Base-by-base conservation (phyloP, 2,888 invertebrate species). In the Unio delphinus region DNA sequence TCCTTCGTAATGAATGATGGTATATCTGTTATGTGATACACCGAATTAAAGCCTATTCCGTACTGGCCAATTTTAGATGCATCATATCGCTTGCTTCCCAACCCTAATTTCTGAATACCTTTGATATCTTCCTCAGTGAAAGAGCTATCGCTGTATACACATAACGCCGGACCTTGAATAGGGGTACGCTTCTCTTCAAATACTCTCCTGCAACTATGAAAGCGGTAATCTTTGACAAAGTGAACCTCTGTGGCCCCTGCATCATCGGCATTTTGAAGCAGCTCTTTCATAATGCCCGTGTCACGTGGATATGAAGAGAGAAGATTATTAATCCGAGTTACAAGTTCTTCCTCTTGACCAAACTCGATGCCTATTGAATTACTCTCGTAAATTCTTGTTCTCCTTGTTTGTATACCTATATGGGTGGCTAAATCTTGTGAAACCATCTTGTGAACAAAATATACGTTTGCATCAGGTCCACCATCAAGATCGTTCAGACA, bases 211-310 rank as follows among this genome's bases (percentile, higher is more conserved):
- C 65, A 59, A 26, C 34, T 11, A 61, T 87, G 84, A 8, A 54
- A 61, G 7, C 83, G 72, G 17, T 74, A 74, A 67, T 89, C 88
- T 65, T 80, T 82, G 54, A 89, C 81, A 71, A 89, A 86, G 61
- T 81, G 79, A 15, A 88, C 74, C 70, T 86, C 86, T 8, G 87
- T 83, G 8, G 88, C 86, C 18, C 80, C 79, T 7, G 88, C 86
- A 75, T 88, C 87, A 72, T 88, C 87, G 17, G 87, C 86, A 79
- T 88, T 88, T 69, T 88, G 88, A 1, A 89, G 67, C 7, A 89
- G 75, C 69, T 89, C 89, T 73, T 88, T 88, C 68, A 88, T 79
- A 30, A 89, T 79, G 28, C 84, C 82, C 45, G 81, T 77, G 66
- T 86, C 88, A 68, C 81, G 83, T 3, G 88, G 87, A 69, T 88